Base-by-base conservation (phyloP, 1,140 invertebrate genomes). In the Eueides isabella region DNA sequence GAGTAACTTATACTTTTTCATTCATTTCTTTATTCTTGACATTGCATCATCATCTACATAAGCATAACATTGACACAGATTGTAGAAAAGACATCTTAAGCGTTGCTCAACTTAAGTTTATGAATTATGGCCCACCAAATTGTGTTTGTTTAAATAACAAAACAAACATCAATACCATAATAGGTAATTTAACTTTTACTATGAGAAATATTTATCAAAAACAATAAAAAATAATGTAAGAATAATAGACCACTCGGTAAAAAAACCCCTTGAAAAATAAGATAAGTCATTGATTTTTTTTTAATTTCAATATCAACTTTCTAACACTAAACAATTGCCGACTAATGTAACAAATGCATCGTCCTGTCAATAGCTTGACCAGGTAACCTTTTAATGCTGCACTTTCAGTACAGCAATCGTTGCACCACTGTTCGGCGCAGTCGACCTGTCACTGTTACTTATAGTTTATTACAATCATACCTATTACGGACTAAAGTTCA, bases 401-500 rank as follows among this genome's bases (percentile, higher is more conserved):
- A 73, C 72, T 73, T 73, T 73, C 61, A 64, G 65, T 67, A 23
- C 48, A 55, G 44, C 67, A 70, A 62, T 44, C 6, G 69, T 77
- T 77, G 68, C 75, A 69, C 48, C 64, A 35, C 41, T 61, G 71
- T 67, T 41, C 74, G 72, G 75, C 74, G 71, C 74, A 67, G 72
- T 76, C 79, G 76, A 79, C 74, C 75, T 76, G 75, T 77, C 77
- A 68, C 75, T 26, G 48, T 12, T 0, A 55, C 72, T 29, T 63
- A 61, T 72, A 55, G 73, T 77, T 77, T 75, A 80, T 80, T 76
- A 61, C 65, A 35, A 73, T 73, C 41, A 64, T 72, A 48, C 44
- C 61, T 67, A 12, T 31, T 67, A 66, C 38, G 35, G 33, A 62
- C 33, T 73, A 67, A 73, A 73, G 71, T 73, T 73, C 65, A 73